phyloP scores from a whole-genome alignment of 2,888 invertebrate genomes.

The Synanthedon tipuliformis region DNA sequence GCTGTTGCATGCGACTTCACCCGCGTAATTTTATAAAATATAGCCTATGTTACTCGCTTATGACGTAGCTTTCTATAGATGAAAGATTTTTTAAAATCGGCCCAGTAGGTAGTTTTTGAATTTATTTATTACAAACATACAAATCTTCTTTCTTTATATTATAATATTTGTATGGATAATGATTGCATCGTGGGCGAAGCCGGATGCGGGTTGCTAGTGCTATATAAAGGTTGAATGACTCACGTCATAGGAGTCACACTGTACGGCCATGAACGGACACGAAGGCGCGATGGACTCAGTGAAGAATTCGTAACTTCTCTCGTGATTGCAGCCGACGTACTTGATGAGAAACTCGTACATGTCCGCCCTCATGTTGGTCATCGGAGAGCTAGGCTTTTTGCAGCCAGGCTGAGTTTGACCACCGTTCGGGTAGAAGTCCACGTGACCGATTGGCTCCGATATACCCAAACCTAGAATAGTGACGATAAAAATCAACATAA shows the following conservation, averaged over 20 bases:
- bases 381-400: conserved; percentile 23
- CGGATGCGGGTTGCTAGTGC: background rate
- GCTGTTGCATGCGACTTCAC: too few species aligned
- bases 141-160: background rate
- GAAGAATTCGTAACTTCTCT: conserved; percentile 85
- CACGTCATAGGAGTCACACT: conserved; percentile 83
- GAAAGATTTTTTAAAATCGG: too few species aligned
- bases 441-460: conserved; percentile 84
- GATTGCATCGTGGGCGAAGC: background rate
- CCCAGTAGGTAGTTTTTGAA: too few species aligned
- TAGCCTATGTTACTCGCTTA: too few species aligned
- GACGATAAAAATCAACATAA: too few species aligned
- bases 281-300: conserved; percentile 83
- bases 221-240: conserved; percentile 13
- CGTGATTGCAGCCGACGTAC: conserved; percentile 88
- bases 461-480: conserved; percentile 77
- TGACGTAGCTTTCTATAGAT: too few species aligned
- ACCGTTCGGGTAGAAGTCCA: conserved; percentile 93
- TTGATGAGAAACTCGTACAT: conserved; percentile 66
- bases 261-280: conserved; percentile 83
- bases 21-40: too few species aligned
- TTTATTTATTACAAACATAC: too few species aligned
- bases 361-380: conserved; percentile 21
- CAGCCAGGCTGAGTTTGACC: conserved; percentile 77
- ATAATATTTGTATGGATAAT: background rate